Evolutionary conservation across 2,113 vertebrate species (phyloP), one percentile per base, ranked within the genome.

Genomic region (Malurus melanocephalus): DNA sequence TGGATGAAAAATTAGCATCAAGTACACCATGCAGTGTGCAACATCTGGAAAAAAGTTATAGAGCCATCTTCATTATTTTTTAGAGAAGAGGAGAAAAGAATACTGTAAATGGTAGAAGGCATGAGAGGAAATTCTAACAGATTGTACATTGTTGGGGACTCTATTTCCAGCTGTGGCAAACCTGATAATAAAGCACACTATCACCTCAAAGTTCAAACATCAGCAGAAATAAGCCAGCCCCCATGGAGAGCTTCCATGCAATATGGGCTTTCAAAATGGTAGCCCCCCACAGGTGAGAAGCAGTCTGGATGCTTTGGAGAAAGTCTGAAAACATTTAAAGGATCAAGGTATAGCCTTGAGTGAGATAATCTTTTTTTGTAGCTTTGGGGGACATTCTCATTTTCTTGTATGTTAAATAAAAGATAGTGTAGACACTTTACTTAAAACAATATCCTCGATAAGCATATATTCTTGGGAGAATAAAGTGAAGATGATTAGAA

Each of bases 11-110:
- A 92, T 60, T 73, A 92, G 74, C 73, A 86, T 68, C 68, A 65
- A 87, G 66, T 59, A 84, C 80, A 79, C 53, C 92, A 89, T 22
- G 80, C 60, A 87, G 78, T 42, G 61, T 51, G 67, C 45, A 91
- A 92, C 95, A 96, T 88, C 93, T 96, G 96, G 94, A 51, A 91
- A 92, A 71, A 91, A 57, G 81, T 85, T 94, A 88, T 9, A 91
- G 94, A 93, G 88, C 42, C n/a, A 93, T 91, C 93, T 95, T 85
- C 69, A 68, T 83, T 91, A 73, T 73, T 87, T 96, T 95, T 78
- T 62, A 84, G 80, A 92, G 48, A 53, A 91, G 82, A 92, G 48
- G 56, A 91, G 82, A 89, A 62, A 42, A 93, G 85, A 94, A 95
- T 95, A 91, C 62, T 91, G 91, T 75, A 89, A 94, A 91, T 60